Base-by-base conservation (phyloP, 2,797 vertebrate species). In the Podarcis lilfordi region DNA sequence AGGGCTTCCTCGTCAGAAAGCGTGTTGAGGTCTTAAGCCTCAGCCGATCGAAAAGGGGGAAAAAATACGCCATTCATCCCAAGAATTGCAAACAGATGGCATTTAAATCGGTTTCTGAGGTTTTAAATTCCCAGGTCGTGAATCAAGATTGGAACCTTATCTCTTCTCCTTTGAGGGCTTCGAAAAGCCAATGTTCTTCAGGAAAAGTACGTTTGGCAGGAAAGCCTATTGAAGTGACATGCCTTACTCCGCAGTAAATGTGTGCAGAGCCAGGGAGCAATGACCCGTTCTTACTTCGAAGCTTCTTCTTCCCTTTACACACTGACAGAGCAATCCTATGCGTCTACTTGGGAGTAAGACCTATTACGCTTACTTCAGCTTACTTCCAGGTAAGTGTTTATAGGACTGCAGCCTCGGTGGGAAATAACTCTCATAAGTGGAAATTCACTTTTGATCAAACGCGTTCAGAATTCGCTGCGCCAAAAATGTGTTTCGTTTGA, bases 101-200 rank as follows among this genome's bases (percentile, higher is more conserved):
- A 96, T 96, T 96, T 96, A 95, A 96, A 96, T 96, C 95, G 95
- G 93, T 93, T 95, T 95, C 96, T 96, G 96, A 93, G 95, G 96
- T 96, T 96, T 96, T 97, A 96, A 96, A 96, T 96, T 97, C 96
- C 96, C 96, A 96, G 95, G 95, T 96, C 96, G 96, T 96, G 96
- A 97, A 3, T 96, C 96, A 96, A 97, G 96, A 95, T 95, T 96
- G 96, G 92, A 95, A 96, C 95, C 94, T 96, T 96, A 95, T 95
- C 94, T 93, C 96, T 68, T 40, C 35, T 96, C 95, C 95, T 96
- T 94, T 94, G 96, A 95, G 97, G 96, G 93, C 94, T 96, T 95
- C 96, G 35, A 8, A 1, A 23, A 10, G 11, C 79, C 5, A 32
- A 71, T 23, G 10, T 43, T 23, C 15, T 25, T 27, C 59, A 21